Conservation (phyloP, 2,113 vertebrate species). For the Deroptyus accipitrinus region DNA sequence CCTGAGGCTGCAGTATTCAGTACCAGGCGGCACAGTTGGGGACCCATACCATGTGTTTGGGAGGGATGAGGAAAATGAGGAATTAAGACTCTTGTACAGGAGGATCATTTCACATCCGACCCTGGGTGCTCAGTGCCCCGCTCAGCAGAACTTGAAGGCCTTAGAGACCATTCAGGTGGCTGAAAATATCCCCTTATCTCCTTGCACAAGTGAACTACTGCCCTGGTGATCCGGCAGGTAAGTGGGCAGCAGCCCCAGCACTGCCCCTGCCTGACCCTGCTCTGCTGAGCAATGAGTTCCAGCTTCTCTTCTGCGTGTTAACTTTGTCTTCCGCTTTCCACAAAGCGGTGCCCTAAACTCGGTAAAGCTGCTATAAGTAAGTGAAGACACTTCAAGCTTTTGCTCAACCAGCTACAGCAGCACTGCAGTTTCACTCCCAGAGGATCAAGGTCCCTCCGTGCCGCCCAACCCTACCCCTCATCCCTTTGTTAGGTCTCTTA, state of each 20-base stretch:
- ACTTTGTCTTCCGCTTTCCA: background rate
- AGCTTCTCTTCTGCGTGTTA: background rate
- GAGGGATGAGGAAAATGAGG: background rate
- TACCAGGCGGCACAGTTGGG: background rate
- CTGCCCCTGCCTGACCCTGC: background rate
- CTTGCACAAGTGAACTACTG: background rate
- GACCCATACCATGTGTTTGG: background rate
- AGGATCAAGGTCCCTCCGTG: background rate
- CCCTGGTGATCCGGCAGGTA: background rate
- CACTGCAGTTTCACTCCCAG: background rate
- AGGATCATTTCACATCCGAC: background rate
- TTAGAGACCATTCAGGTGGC: background rate
- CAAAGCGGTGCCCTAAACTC: background rate
- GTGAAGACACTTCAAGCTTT: background rate
- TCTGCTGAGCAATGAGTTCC: background rate
- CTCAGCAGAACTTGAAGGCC: background rate
- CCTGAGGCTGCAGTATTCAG: background rate
- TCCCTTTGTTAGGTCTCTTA: background rate
- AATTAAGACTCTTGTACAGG: background rate
- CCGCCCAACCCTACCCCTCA: background rate
- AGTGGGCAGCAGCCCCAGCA: background rate
- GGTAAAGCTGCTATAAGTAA: background rate
- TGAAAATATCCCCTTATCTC: background rate
- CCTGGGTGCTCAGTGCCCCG: fast-evolving
- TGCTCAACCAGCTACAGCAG: background rate